These are phyloP conservation scores for Eupithecia subfuscata DNA, from an alignment of 2,888 invertebrate genomes.

Conservation along the genomic window DNA sequence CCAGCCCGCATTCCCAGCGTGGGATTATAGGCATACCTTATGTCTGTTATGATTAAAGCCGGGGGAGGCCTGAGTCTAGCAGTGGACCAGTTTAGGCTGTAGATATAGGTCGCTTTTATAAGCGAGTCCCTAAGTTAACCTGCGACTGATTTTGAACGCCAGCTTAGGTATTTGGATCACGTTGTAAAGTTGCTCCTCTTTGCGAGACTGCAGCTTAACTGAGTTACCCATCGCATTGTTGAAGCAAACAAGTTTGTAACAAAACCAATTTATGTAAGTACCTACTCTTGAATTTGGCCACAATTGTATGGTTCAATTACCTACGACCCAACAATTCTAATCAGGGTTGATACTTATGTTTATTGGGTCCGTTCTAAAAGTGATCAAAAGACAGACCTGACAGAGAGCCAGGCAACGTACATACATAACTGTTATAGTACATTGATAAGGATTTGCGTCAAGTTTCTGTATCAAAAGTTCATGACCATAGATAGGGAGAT, in stretches of 20 bases:
- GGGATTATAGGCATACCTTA: not conserved
- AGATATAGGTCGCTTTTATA: not conserved
- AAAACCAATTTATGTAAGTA: constrained; percentile 40
- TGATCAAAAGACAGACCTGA: not conserved
- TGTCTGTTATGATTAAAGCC: too few species aligned
- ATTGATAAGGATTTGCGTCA: not conserved
- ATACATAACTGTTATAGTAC: not conserved
- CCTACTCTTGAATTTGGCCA: constrained; percentile 35
- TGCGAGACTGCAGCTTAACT: not conserved
- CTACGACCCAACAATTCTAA: constrained; percentile 23
- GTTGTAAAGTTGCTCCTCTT: not conserved
- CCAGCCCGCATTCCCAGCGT: not conserved
- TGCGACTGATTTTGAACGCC: not conserved
- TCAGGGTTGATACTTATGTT: not conserved
- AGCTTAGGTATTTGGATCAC: not conserved
- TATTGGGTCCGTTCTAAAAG: not conserved
- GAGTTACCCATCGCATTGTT: constrained; percentile 16
- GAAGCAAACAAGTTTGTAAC: constrained; percentile 54
- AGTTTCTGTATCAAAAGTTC: not conserved
- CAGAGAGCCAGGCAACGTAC: not conserved
- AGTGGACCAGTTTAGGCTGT: too few species aligned
- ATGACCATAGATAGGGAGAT: not conserved
- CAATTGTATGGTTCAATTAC: constrained; percentile 16
- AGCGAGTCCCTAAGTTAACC: not conserved
- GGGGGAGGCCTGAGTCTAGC: too few species aligned